Conservation (phyloP, 2,888 invertebrate genomes). For the Hemithea aestivaria region DNA sequence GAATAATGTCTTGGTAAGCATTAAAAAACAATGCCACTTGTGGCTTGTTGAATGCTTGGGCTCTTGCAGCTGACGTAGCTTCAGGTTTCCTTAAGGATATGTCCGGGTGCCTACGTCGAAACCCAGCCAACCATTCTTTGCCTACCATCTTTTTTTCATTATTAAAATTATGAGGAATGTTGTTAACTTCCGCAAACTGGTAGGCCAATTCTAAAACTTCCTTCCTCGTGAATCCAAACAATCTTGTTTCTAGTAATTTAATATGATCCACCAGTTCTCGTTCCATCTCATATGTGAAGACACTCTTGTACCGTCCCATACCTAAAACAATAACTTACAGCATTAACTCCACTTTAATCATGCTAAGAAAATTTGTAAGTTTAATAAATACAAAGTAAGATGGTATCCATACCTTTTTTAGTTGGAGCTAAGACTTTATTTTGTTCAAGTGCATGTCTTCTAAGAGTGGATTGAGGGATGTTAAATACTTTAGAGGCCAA, state of each 20-base stretch:
- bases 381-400: too few species aligned
- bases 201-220: slow-evolving; percentile 18
- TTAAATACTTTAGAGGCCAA: too few species aligned
- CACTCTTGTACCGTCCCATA: slow-evolving; percentile 4
- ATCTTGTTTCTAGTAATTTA: slow-evolving; percentile 18
- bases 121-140: slow-evolving; percentile 19
- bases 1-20: too few species aligned
- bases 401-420: slow-evolving; percentile 9
- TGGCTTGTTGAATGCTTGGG: slow-evolving; percentile 7
- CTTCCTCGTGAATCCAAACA: slow-evolving; percentile 19
- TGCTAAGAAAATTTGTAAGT: too few species aligned
- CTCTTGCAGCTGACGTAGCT: slow-evolving; percentile 16
- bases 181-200: slow-evolving; percentile 9
- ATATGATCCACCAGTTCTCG: slow-evolving; percentile 20
- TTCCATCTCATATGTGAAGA: slow-evolving; percentile 7
- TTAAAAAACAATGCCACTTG: too few species aligned
- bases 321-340: too few species aligned
- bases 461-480: slow-evolving; percentile 19
- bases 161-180: background rate
- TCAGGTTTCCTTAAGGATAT: slow-evolving; percentile 16
- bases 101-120: background rate
- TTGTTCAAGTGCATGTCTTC: slow-evolving; percentile 8
- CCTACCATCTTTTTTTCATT: slow-evolving; percentile 20
- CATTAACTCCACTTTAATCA: too few species aligned
- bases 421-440: slow-evolving; percentile 7